Percentiles rank a stretch among this genome's conserved stretches.
Conservation (phyloP, 1,140 invertebrate species). For the Drosophila pallidifrons region DNA sequence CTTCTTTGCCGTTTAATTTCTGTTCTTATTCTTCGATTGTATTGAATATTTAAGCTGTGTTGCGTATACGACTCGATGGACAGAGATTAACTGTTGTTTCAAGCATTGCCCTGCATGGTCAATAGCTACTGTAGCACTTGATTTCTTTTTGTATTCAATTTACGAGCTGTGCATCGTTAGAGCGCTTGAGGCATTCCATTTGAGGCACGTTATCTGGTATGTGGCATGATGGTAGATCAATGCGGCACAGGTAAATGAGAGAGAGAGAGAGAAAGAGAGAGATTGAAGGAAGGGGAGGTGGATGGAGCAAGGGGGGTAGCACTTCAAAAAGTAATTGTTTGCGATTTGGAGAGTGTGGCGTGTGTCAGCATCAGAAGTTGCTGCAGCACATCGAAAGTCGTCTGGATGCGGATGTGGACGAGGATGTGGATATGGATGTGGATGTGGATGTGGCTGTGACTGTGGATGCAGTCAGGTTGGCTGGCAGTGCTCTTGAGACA, state of each 20-base stretch:
- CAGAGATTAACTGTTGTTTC: neutral
- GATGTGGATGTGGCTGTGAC: constrained; percentile 26
- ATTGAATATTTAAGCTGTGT: neutral
- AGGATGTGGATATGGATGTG: constrained; percentile 22
- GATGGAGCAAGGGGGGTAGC: constrained; percentile 34
- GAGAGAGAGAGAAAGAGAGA: too few species aligned
- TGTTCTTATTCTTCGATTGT: too few species aligned
- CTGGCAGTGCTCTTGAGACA: constrained; percentile 77
- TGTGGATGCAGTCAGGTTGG: constrained; percentile 43
- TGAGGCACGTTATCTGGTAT: constrained; percentile 62
- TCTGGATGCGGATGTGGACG: constrained; percentile 24
- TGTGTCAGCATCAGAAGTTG: constrained; percentile 47
- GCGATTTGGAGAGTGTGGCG: constrained; percentile 76
- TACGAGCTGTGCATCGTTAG: constrained; percentile 11
- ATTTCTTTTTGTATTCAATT: constrained; percentile 3
- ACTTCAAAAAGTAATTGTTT: constrained; percentile 83
- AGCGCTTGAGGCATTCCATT: constrained; percentile 61
- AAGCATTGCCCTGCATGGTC: neutral
- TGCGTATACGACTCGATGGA: neutral
- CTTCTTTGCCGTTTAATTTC: too few species aligned
- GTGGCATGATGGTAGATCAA: constrained; percentile 69
- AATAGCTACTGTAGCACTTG: constrained; percentile 25
- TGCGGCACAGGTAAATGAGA: constrained; percentile 63
- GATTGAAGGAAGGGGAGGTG: neutral
- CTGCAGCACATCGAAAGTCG: constrained; percentile 40